Conservation (phyloP, 2,113 vertebrate genomes). For the Actinemys pallida region DNA sequence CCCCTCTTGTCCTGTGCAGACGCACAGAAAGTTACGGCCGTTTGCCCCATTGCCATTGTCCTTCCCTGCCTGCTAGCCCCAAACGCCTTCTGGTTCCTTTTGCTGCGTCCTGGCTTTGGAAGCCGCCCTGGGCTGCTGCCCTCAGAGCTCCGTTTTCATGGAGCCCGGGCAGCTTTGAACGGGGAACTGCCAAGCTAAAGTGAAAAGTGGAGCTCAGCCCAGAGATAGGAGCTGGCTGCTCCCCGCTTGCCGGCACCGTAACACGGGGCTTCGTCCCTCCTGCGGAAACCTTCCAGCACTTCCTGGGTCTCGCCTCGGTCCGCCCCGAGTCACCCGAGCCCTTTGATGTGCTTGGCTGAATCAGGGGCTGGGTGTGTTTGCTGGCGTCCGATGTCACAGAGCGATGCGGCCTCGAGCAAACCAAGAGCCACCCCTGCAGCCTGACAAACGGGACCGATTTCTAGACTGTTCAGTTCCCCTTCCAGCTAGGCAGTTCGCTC, state of each 20-base stretch:
- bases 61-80: background rate
- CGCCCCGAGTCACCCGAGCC: background rate
- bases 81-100: background rate
- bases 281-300: background rate
- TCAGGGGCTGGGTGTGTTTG: background rate
- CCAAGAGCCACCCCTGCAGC: background rate
- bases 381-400: background rate
- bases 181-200: too few relatives aligned
- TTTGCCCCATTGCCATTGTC: background rate
- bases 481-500: too few relatives aligned
- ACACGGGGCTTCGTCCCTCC: background rate
- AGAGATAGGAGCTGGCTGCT: background rate
- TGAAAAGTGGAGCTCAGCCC: background rate
- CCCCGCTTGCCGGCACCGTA: too few relatives aligned
- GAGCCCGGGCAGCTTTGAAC: background rate
- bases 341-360: background rate
- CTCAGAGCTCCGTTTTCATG: background rate
- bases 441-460: background rate
- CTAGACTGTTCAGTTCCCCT: too few relatives aligned
- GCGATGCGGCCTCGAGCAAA: background rate
- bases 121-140: background rate
- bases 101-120: background rate
- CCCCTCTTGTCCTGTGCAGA: background rate
- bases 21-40: background rate
- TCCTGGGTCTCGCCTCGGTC: background rate